Conservation (phyloP, 2,888 invertebrate species). For the Tetanocera ferruginea region DNA sequence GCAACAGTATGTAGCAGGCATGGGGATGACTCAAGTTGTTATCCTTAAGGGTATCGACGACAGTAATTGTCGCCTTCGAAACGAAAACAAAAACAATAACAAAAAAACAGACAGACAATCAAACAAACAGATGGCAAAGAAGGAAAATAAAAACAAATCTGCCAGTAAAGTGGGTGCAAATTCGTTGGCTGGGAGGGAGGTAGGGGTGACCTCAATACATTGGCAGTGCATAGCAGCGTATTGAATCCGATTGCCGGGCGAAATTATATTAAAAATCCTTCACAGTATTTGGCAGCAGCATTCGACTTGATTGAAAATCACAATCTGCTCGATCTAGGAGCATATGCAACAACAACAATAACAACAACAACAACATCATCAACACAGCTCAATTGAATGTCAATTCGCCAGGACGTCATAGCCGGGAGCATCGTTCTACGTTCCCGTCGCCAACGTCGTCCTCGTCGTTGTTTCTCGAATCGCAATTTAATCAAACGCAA, state of each 20-base stretch:
- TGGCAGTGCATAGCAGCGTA: not conserved
- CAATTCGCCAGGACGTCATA: not conserved
- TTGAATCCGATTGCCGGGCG: constrained; percentile 8
- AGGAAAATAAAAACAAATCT: not conserved
- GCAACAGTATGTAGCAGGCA: no score
- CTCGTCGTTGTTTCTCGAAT: not conserved
- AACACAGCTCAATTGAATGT: not conserved
- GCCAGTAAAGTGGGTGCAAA: not conserved
- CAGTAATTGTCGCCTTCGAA: constrained; percentile 34
- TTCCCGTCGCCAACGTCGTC: not conserved
- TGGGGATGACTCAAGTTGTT: not conserved
- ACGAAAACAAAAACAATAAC: not conserved
- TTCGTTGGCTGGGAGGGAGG: no score
- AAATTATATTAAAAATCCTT: constrained; percentile 25
- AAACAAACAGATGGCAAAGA: constrained; percentile 6
- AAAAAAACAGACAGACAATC: not conserved
- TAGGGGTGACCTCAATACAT: not conserved
- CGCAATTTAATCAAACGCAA: constrained; percentile 21
- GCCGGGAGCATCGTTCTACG: not conserved
- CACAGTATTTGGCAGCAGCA: constrained; percentile 7
- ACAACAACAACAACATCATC: no score
- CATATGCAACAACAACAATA: not conserved
- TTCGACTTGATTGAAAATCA: constrained; percentile 23
- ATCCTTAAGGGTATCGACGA: constrained; percentile 7
- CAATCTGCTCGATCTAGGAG: not conserved